A percentile compares a stretch with the other conserved stretches of the same genome.
Conservation (phyloP, 2,113 vertebrate genomes). For the Felis catus region DNA sequence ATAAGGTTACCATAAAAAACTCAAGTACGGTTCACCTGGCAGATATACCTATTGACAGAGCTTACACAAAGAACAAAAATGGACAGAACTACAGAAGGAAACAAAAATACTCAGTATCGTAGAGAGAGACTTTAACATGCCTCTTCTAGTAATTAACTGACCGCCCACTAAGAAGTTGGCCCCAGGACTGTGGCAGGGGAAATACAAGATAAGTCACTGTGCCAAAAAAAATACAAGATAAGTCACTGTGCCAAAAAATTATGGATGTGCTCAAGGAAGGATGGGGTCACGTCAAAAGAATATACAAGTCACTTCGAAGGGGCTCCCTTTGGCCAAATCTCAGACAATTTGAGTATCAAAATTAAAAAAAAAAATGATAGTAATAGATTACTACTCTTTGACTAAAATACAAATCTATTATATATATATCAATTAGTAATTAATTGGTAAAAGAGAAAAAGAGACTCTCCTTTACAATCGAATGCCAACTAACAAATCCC, state of each 20-base stretch:
- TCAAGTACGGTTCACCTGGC: not conserved
- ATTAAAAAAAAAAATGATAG: not conserved
- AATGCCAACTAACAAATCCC: not conserved
- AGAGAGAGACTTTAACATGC: not conserved
- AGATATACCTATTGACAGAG: not conserved
- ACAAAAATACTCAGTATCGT: not conserved
- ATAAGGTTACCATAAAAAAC: not conserved
- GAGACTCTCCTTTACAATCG: not conserved
- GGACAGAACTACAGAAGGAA: not conserved
- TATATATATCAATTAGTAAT: not conserved
- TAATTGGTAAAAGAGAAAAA: not conserved
- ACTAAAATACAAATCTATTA: not conserved
- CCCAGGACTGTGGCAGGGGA: not conserved
- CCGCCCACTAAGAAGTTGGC: not conserved
- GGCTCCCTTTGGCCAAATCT: not conserved
- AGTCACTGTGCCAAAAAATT: not conserved
- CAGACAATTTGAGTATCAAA: not conserved
- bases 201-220: not conserved
- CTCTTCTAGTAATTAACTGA: not conserved
- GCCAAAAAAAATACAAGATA: not conserved
- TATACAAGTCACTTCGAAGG: fast-evolving
- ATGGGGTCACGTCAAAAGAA: not conserved
- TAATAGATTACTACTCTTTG: not conserved
- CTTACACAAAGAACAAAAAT: not conserved
- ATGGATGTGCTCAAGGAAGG: not conserved